phyloP scores from a whole-genome alignment of 2,113 vertebrate species.

The Apus apus region DNA sequence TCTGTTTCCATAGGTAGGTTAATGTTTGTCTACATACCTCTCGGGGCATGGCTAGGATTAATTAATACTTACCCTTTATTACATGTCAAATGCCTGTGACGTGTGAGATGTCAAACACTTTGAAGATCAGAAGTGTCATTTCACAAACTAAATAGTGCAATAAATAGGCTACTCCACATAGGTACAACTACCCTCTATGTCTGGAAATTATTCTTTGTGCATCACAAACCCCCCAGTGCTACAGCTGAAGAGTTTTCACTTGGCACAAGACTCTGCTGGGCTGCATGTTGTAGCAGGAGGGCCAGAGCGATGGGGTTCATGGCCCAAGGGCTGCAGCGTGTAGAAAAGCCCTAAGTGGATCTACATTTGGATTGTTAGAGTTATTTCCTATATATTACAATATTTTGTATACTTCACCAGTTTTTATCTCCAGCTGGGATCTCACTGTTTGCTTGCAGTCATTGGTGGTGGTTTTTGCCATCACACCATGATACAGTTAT shows the following conservation, averaged over 20 bases:
- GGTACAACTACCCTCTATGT: not conserved
- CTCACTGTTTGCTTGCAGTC: not conserved
- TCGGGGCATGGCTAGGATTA: not conserved
- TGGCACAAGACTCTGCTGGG: not conserved
- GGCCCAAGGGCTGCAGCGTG: not conserved
- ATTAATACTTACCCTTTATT: conserved; percentile 29
- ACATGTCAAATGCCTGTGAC: not conserved
- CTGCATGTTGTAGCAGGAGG: not conserved
- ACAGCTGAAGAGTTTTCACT: not conserved
- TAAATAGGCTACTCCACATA: not conserved
- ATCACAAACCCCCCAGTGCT: not conserved
- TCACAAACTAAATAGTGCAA: not conserved
- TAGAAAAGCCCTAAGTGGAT: not conserved
- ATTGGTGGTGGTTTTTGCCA: conserved; percentile 13
- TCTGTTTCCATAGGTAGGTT: not conserved
- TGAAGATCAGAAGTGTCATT: not conserved
- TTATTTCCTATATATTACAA: not conserved
- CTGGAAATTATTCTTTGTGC: not conserved
- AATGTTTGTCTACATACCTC: conserved; percentile 32
- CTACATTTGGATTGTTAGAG: not conserved
- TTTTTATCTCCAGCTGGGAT: not conserved
- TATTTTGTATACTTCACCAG: not conserved
- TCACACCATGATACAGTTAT: conserved; percentile 5
- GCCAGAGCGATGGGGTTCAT: not conserved
- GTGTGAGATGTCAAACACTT: not conserved